These are phyloP conservation scores for Diarsia brunnea DNA, from an alignment of 2,888 invertebrate genomes.

Conservation along the genomic window DNA sequence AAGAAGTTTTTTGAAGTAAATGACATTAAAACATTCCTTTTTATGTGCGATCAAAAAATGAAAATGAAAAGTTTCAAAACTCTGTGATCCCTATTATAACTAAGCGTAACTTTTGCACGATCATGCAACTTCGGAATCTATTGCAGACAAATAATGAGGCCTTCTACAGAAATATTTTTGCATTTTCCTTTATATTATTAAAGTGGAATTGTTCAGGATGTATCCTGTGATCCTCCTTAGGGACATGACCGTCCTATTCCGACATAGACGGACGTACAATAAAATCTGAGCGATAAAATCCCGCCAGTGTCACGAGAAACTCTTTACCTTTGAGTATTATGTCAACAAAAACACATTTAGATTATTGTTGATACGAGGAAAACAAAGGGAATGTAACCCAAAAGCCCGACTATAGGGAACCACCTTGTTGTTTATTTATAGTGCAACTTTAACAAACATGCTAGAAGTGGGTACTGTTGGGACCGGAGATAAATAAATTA, in stretches of 20 bases:
- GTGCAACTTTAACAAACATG: background rate
- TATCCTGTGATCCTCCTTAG: constrained; percentile 39
- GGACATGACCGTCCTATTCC: constrained; percentile 31
- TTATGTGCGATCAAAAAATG: background rate
- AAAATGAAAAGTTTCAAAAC: background rate
- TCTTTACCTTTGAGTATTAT: constrained; percentile 54
- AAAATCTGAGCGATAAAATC: constrained; percentile 59
- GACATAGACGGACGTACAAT: constrained; percentile 49
- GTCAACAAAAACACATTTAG: constrained; percentile 48
- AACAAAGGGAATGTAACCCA: constrained; percentile 17
- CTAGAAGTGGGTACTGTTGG: background rate
- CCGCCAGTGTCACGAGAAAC: constrained; percentile 31
- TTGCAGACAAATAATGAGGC: constrained; percentile 3
- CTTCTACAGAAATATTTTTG: constrained; percentile 20
- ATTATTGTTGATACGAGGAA: constrained; percentile 40
- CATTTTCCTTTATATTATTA: constrained; percentile 48
- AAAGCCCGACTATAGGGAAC: background rate
- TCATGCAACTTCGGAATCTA: constrained; percentile 3
- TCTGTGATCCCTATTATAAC: background rate
- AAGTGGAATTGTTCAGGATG: constrained; percentile 37
- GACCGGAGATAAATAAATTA: background rate
- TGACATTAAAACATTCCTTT: background rate
- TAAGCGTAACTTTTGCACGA: background rate
- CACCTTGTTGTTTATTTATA: background rate
- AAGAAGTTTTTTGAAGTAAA: too few species aligned